Base-by-base conservation (phyloP, 2,113 vertebrate species). In the Apeltes quadracus region DNA sequence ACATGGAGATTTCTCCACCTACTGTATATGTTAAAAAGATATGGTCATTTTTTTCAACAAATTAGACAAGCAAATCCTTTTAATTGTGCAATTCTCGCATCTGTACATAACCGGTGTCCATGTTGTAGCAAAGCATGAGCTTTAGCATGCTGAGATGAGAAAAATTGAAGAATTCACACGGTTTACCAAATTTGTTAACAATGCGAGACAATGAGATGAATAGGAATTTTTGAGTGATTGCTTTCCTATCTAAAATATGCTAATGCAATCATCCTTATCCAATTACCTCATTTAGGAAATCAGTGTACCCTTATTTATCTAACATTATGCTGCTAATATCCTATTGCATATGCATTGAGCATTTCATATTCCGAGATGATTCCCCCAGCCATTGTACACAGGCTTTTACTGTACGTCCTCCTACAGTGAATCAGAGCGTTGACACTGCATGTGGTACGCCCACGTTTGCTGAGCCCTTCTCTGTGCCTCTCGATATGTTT, bases 231-330 rank as follows among this genome's bases (percentile, higher is more conserved):
- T 57, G 69, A 61, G 38, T 57, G 75, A 80, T 72, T 83, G 81
- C 68, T 29, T 32, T 46, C 29, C 59, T 77, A 79, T 87, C 63
- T 77, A 57, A 80, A 87, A 84, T 85, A 90, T 88, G 87, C 83
- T 85, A 90, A 89, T 89, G 79, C 72, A 87, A 84, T 87, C 87
- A 87, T 79, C 83, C 87, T 85, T 81, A 87, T 87, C 88, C 87
- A 90, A 88, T 91, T 88, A 88, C 69, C 85, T 62, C 64, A 82
- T 83, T 89, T 87, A 82, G 81, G 56, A 79, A 89, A 91, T 88
- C 78, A 84, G 79, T 90, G 83, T 82, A 48, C 56, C 51, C 76
- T 69, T 86, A 86, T 87, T 90, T 84, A 89, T 71, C 72, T 78
- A 86, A 77, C 84, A 87, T 86, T 86, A 82, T 83, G 69, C 79